These are phyloP conservation scores for Gobio gobio DNA, from an alignment of 2,113 vertebrate species.

Conservation along the genomic window DNA sequence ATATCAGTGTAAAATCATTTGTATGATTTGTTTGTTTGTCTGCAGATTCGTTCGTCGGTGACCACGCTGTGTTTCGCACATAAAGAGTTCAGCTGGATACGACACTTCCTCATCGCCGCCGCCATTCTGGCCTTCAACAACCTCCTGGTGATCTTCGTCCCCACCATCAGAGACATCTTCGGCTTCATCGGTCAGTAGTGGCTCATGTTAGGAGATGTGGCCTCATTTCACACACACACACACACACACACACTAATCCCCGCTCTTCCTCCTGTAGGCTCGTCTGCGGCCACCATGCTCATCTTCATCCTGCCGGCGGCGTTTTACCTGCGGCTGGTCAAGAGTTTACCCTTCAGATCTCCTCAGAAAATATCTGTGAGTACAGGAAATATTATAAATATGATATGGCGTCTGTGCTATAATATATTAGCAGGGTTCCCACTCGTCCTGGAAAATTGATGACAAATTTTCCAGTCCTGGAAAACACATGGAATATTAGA, in stretches of 20 bases:
- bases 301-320: slow-evolving; percentile 96
- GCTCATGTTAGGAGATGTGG: background rate
- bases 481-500: no score
- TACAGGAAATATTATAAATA: background rate
- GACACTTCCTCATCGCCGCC: slow-evolving; percentile 87
- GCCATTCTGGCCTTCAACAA: slow-evolving; percentile 86
- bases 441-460: no score
- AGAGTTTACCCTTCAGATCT: slow-evolving; percentile 84
- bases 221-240: background rate
- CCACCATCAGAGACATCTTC: slow-evolving; percentile 96
- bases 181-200: slow-evolving; percentile 92
- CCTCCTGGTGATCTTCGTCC: slow-evolving; percentile 94
- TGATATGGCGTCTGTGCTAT: no score
- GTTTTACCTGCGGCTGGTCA: slow-evolving; percentile 92
- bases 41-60: slow-evolving; percentile 93
- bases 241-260: background rate
- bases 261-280: slow-evolving; percentile 74
- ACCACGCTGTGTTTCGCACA: slow-evolving; percentile 84
- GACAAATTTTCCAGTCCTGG: no score
- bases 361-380: slow-evolving; percentile 94
- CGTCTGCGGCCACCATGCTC: slow-evolving; percentile 93
- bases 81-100: slow-evolving; percentile 91
- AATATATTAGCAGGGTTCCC: no score
- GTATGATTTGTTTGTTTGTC: background rate
- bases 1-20: background rate